phyloP scores from a whole-genome alignment of 2,888 invertebrate genomes.

The Ophioninae sp. region DNA sequence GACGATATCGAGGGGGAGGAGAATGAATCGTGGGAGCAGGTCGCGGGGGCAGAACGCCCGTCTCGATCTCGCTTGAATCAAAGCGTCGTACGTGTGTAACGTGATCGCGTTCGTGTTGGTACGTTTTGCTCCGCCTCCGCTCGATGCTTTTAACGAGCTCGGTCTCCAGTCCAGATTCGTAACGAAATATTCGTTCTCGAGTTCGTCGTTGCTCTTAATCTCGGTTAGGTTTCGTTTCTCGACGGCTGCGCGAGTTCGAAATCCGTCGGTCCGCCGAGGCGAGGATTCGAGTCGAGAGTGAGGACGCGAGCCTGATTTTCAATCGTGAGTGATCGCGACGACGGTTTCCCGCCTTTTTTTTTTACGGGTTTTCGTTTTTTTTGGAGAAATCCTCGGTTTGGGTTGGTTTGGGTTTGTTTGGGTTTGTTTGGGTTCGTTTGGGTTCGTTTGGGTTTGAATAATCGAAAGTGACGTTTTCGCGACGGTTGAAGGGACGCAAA shows the following conservation, averaged over 20 bases:
- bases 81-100: not conserved
- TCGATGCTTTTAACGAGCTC: constrained; percentile 46
- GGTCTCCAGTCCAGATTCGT: constrained; percentile 58
- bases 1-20: constrained; percentile 39
- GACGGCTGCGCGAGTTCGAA: constrained; percentile 58
- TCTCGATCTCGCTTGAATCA: constrained; percentile 33
- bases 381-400: not conserved
- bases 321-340: constrained; percentile 18
- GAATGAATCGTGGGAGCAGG: constrained; percentile 25
- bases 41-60: constrained; percentile 35
- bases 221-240: constrained; percentile 70
- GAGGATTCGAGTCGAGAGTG: constrained; percentile 10
- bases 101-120: constrained; percentile 1
- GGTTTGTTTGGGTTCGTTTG: not conserved
- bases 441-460: not conserved
- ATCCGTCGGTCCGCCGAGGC: constrained; percentile 53
- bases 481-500: not conserved
- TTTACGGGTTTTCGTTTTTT: not conserved
- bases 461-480: too few relatives aligned
- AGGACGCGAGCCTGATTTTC: constrained; percentile 10
- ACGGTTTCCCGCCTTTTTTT: constrained; percentile 18
- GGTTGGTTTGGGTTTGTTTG: not conserved
- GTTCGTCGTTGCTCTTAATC: constrained; percentile 69
- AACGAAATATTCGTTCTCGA: constrained; percentile 57
- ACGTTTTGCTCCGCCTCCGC: constrained; percentile 62